These are phyloP conservation scores for Drosophila anceps DNA, from an alignment of 2,888 invertebrate genomes.

Conservation along the genomic window DNA sequence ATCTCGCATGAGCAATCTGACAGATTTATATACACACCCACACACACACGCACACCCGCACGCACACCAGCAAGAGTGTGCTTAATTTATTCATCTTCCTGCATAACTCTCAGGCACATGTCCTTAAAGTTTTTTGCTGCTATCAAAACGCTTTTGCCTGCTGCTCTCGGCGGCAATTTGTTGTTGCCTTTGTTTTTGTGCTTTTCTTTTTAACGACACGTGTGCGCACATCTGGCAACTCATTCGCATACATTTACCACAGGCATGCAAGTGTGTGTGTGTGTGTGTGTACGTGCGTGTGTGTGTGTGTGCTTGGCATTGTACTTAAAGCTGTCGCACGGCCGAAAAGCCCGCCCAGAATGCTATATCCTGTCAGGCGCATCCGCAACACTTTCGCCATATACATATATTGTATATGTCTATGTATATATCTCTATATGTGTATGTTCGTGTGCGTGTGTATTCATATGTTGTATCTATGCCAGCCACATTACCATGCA, in stretches of 20 bases:
- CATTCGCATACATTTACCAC: slow-evolving; percentile 44
- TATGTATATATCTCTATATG: neutral
- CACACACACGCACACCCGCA: slow-evolving; percentile 23
- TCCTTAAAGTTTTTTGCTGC: slow-evolving; percentile 56
- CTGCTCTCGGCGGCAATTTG: slow-evolving; percentile 45
- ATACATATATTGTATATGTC: slow-evolving; percentile 15
- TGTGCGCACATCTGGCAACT: slow-evolving; percentile 74
- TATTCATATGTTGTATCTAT: slow-evolving; percentile 29
- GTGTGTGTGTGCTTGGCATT: slow-evolving; percentile 50
- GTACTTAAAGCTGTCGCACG: slow-evolving; percentile 69
- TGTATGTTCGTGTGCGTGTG: neutral
- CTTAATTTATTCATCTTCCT: slow-evolving; percentile 72
- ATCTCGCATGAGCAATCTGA: slow-evolving; percentile 67
- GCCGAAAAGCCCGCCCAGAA: slow-evolving; percentile 44
- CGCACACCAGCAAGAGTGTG: slow-evolving; percentile 13
- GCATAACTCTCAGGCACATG: slow-evolving; percentile 49
- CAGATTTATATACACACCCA: slow-evolving; percentile 49
- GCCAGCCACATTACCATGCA: slow-evolving; percentile 50
- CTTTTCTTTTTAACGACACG: slow-evolving; percentile 64
- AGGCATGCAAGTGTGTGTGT: slow-evolving; percentile 2
- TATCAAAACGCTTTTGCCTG: slow-evolving; percentile 48
- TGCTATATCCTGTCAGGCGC: slow-evolving; percentile 68
- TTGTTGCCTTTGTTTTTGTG: slow-evolving; percentile 26
- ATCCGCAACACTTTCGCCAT: slow-evolving; percentile 65
- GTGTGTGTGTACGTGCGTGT: neutral